Percentiles rank a stretch among this genome's conserved stretches.
These are phyloP conservation scores for Melanocharis versteri DNA, from an alignment of 2,113 vertebrate species.

Conservation along the genomic window DNA sequence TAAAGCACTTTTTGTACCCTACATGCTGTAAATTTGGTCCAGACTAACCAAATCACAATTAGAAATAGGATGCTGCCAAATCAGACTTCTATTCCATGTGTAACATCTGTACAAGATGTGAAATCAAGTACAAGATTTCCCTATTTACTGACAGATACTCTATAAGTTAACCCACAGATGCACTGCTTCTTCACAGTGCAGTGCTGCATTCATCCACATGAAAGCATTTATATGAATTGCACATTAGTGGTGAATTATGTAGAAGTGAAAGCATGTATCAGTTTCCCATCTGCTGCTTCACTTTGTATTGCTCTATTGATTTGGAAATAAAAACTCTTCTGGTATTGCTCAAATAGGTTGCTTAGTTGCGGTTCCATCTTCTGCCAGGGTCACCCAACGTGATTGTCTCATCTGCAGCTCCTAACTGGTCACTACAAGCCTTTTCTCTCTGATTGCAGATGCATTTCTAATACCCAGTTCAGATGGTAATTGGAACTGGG, in stretches of 20 bases:
- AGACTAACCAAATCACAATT: neutral
- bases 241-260: neutral
- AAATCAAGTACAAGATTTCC: neutral
- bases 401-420: neutral
- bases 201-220: neutral
- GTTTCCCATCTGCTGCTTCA: neutral
- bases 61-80: neutral
- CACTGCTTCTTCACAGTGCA: neutral
- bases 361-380: neutral
- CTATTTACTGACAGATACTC: neutral
- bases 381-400: neutral
- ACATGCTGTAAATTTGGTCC: neutral
- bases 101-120: neutral
- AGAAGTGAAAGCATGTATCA: neutral
- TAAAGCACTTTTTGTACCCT: neutral
- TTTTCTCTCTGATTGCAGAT: neutral
- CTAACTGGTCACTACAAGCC: neutral
- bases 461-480: neutral
- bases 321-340: slow-evolving; percentile 7
- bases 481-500: neutral
- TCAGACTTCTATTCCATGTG: neutral
- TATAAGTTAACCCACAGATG: neutral
- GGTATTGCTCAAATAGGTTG: neutral
- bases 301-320: slow-evolving; percentile 1
- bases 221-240: neutral